Base-by-base conservation (phyloP, 2,888 invertebrate genomes). In the Andrena chrysosceles region DNA sequence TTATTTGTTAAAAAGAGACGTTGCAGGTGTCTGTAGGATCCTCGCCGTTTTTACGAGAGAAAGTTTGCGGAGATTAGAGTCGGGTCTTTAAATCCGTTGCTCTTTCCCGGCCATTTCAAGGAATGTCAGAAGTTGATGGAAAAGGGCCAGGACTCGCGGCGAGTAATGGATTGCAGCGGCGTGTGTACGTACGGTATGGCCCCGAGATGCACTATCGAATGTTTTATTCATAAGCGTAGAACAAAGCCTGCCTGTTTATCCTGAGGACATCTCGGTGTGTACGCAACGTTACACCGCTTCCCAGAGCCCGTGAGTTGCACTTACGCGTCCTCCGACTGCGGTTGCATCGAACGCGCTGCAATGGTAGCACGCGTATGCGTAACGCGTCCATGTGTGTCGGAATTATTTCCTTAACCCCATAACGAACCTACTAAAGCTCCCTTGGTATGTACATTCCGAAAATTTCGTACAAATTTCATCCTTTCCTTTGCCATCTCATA, bases 181-280 rank as follows among this genome's bases (percentile, higher is more conserved):
- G 63, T 59, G 70, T 67, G 81, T 71, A 79, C 84, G 89, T 88
- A 89, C 87, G 84, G 84, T 89, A 87, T 85, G 83, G 89, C 84
- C 87, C 88, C 85, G 88, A 93, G 93, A 93, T 93, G 91, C 92
- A 91, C 93, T 93, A 93, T 93, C 93, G 93, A 92, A 93, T 93
- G 93, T 93, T 93, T 93, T 93, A 93, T 93, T 93, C 93, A 93
- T 93, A 91, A 93, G 92, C 86, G 87, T 90, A 90, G 92, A 93
- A 93, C 93, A 93, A 93, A 93, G 93, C 91, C 91, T 89, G 93
- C 77, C 81, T 91, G 91, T 91, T 93, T 93, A 93, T 93, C 93
- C 91, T 91, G 93, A 92, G 93, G 93, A 93, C 93, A 93, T 93
- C 93, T 93, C 88, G 72, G 72, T 85, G 83, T 87, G 81, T 89